Conservation (phyloP, 2,113 vertebrate genomes). For the Eclectus roratus region DNA sequence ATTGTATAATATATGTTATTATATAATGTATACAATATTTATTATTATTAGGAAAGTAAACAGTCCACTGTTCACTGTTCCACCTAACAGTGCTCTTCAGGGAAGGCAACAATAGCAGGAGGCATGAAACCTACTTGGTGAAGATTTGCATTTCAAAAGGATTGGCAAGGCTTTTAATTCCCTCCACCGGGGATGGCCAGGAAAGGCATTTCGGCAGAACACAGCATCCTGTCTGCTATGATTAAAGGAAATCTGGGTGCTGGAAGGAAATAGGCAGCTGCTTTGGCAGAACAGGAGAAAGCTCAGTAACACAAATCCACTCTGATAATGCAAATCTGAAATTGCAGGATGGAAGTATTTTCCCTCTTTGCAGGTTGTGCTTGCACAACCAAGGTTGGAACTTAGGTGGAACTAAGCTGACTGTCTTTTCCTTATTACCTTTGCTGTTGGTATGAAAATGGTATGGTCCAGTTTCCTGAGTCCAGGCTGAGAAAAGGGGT, state of each 20-base stretch:
- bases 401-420: neutral
- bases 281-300: neutral
- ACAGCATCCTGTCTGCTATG: constrained; percentile 9
- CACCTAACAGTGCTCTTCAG: neutral
- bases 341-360: neutral
- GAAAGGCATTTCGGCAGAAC: constrained; percentile 29
- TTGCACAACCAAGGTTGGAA: neutral
- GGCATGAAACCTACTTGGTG: constrained; percentile 6
- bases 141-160: constrained; percentile 59
- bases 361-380: neutral
- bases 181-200: neutral
- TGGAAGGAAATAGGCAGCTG: constrained; percentile 26
- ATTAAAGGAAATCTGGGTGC: constrained; percentile 37
- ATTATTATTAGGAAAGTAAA: neutral
- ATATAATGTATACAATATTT: neutral
- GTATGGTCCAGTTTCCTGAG: neutral
- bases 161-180: constrained; percentile 42
- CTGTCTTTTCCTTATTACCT: neutral
- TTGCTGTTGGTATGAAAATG: neutral
- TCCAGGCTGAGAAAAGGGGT: neutral
- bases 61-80: neutral
- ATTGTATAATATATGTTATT: neutral
- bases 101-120: neutral
- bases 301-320: neutral
- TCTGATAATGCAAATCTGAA: constrained; percentile 1